phyloP scores from a whole-genome alignment of 2,797 vertebrate species.

The Allobates femoralis region DNA sequence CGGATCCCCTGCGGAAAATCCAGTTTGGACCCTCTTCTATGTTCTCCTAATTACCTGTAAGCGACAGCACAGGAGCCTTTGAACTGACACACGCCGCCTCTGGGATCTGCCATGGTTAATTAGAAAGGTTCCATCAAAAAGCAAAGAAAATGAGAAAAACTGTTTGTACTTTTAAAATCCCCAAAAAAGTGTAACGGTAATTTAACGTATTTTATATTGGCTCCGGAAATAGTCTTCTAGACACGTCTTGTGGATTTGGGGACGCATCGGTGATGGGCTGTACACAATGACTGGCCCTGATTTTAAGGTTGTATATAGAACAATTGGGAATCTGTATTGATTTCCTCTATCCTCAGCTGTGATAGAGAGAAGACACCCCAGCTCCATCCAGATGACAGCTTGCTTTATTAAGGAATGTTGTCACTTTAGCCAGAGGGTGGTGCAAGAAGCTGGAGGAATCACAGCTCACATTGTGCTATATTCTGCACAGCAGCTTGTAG shows the following conservation, averaged over 20 bases:
- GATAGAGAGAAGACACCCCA: background rate
- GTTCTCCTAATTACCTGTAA: constrained; percentile 40
- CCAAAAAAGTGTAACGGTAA: background rate
- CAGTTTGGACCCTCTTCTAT: background rate
- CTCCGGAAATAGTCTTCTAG: too few species aligned
- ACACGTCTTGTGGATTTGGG: too few species aligned
- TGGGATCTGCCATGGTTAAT: constrained; percentile 33
- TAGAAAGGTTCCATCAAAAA: constrained; percentile 22
- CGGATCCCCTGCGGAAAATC: background rate
- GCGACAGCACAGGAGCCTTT: constrained; percentile 27
- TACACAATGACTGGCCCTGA: background rate
- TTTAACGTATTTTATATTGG: background rate
- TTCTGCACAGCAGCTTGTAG: constrained; percentile 29
- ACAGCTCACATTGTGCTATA: constrained; percentile 20
- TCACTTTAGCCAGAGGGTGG: constrained; percentile 47
- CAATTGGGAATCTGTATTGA: background rate
- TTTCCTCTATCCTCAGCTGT: background rate
- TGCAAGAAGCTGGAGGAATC: constrained; percentile 42
- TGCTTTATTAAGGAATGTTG: constrained; percentile 44
- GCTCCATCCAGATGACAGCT: constrained; percentile 7
- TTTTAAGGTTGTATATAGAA: background rate
- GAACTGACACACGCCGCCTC: constrained; percentile 33
- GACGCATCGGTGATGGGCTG: background rate
- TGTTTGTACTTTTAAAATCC: background rate
- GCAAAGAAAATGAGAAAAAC: background rate